Evolutionary conservation across 2,888 invertebrate genomes (phyloP).

Genomic region (Acheta domesticus): DNA sequence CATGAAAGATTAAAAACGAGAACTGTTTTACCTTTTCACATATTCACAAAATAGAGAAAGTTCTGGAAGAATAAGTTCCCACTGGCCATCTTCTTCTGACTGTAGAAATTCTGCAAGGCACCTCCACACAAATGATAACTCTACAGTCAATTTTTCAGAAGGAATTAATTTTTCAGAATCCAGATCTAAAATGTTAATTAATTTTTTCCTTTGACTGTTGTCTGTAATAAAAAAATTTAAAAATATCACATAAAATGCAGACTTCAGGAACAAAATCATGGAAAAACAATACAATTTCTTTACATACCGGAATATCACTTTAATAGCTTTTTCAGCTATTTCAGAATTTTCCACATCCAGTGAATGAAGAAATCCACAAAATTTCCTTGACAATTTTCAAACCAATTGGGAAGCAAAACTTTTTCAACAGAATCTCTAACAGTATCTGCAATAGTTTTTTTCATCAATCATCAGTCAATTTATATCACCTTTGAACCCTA

Average conservation of each 20-base stretch:
- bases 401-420: constrained; percentile 68
- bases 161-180: constrained; percentile 51
- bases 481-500: too few species aligned
- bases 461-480: too few species aligned
- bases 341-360: constrained; percentile 68
- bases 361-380: constrained; percentile 65
- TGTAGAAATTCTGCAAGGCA: constrained; percentile 55
- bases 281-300: too few species aligned
- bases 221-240: constrained; percentile 42
- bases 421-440: constrained; percentile 49
- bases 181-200: constrained; percentile 50
- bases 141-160: constrained; percentile 52
- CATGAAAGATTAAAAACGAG: not conserved
- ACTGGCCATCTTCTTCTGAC: constrained; percentile 49
- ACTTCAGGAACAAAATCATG: not conserved
- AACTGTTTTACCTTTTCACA: constrained; percentile 47
- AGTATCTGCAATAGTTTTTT: constrained; percentile 41
- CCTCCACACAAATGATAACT: constrained; percentile 62
- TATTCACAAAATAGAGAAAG: constrained; percentile 69
- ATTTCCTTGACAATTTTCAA: constrained; percentile 67
- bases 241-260: not conserved
- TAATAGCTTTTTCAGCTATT: constrained; percentile 54
- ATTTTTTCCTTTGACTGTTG: constrained; percentile 45
- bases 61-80: constrained; percentile 66
- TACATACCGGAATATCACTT: constrained; percentile 56